Evolutionary conservation across 2,888 invertebrate genomes (phyloP), one percentile per base, ranked within the genome.

Genomic region (Beris chalybata): DNA sequence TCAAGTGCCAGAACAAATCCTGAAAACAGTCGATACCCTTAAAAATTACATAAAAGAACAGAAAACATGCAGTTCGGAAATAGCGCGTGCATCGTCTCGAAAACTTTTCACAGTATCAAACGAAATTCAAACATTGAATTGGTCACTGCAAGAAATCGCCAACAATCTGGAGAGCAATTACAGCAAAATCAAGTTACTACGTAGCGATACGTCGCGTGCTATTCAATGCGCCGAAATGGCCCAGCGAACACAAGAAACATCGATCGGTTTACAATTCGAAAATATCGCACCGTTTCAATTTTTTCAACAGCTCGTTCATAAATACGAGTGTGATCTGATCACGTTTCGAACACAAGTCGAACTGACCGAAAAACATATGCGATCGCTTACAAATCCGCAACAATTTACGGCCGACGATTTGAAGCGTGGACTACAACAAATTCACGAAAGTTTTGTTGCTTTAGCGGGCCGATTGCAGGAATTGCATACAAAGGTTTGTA

Each of bases 31-130:
- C 31, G 92, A 93, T 67, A 82, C 85, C 3, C 90, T 95, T 75
- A 93, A 93, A 82, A 87, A 87, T 66, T 89, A 91, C 78, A 90
- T 95, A 0, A 94, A 94, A 81, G 89, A 90, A 67, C 93, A 95
- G 77, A 95, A 95, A 78, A 83, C 85, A 0, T 83, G 90, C 44
- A 89, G 91, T 69, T 92, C 93, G 0, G 93, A 93, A 74, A 89
- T 95, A 54, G 89, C 92, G 73, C 82, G 91, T 64, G 87, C 85
- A 0, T 86, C 86, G 0, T 83, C 77, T 0, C 75, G 79, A 12
- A 81, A 81, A 68, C 69, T 80, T 3, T 75, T 75, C 11, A 79
- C 75, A 69, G 78, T 80, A 0, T 74, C 76, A 7, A 74, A 75
- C 47, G 79, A 79, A 70, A 78, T 81, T 9, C 67, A 74, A 52